phyloP scores from a whole-genome alignment of 1,140 invertebrate species.

The Hypsibius dujardini region DNA sequence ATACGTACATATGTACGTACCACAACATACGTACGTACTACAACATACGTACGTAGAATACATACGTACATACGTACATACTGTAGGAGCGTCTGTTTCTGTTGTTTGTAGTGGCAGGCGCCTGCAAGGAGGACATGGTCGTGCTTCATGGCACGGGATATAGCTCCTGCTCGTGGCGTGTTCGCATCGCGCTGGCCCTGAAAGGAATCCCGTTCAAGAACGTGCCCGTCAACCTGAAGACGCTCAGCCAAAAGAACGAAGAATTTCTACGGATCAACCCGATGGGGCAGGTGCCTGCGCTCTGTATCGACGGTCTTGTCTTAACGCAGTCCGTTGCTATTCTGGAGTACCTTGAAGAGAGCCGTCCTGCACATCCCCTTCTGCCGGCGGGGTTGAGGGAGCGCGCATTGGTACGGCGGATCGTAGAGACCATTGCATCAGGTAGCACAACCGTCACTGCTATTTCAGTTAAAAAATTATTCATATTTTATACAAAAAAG shows the following conservation, averaged over 20 bases:
- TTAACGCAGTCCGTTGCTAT: conserved; percentile 76
- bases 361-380: conserved; percentile 55
- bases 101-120: too few species aligned
- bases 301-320: conserved; percentile 63
- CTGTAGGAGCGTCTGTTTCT: too few species aligned
- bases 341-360: conserved; percentile 86
- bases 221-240: conserved; percentile 66
- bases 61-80: too few species aligned
- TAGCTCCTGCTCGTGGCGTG: conserved; percentile 35
- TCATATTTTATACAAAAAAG: too few species aligned
- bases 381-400: conserved; percentile 67
- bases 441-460: neutral
- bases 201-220: conserved; percentile 91
- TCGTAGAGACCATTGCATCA: conserved; percentile 64
- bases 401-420: conserved; percentile 54
- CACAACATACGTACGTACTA: too few species aligned
- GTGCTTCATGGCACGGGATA: too few species aligned
- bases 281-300: conserved; percentile 75
- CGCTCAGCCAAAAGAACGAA: conserved; percentile 55
- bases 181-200: conserved; percentile 52
- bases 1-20: too few species aligned
- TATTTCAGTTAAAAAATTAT: too few species aligned
- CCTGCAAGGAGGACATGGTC: too few species aligned
- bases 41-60: too few species aligned
- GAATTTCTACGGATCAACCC: conserved; percentile 76